Evolutionary conservation across 2,113 vertebrate species (phyloP).

Genomic region (Phyllostomus discolor): DNA sequence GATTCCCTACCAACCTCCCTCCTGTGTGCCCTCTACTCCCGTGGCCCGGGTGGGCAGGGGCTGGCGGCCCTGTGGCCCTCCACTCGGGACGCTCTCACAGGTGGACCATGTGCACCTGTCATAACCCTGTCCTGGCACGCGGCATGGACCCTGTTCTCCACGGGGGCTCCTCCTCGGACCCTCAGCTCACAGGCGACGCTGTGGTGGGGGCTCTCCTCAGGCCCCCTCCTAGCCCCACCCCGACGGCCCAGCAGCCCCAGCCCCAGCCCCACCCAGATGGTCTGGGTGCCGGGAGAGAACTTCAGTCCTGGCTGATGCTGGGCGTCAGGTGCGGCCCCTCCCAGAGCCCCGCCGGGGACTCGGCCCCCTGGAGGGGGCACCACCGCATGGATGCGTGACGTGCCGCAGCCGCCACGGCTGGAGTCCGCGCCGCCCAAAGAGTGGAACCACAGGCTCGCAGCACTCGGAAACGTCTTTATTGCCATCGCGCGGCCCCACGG

Average conservation of each 20-base stretch:
- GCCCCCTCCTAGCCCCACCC: neutral
- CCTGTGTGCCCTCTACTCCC: fast-evolving
- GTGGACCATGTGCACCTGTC: neutral
- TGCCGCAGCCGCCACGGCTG: neutral
- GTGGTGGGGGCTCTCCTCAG: fast-evolving
- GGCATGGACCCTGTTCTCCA: fast-evolving
- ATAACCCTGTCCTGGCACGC: fast-evolving
- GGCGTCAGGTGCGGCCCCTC: fast-evolving
- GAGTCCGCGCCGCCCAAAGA: constrained; percentile 51
- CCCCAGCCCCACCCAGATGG: neutral
- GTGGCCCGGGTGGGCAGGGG: fast-evolving
- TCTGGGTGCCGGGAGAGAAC: neutral
- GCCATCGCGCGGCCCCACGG: constrained; percentile 70
- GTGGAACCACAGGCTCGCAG: constrained; percentile 60
- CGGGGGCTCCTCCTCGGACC: neutral
- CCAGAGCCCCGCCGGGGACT: fast-evolving
- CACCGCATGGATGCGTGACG: too few species aligned
- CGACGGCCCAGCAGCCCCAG: fast-evolving
- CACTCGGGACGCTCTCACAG: neutral
- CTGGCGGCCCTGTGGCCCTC: fast-evolving
- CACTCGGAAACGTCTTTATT: constrained; percentile 81
- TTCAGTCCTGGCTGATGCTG: fast-evolving
- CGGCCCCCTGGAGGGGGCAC: neutral
- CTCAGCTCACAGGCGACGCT: neutral
- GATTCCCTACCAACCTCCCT: too few species aligned